Evolutionary conservation across 92 coral and sea anemone genomes (phyloP).

Genomic region (Porites evermanni): DNA sequence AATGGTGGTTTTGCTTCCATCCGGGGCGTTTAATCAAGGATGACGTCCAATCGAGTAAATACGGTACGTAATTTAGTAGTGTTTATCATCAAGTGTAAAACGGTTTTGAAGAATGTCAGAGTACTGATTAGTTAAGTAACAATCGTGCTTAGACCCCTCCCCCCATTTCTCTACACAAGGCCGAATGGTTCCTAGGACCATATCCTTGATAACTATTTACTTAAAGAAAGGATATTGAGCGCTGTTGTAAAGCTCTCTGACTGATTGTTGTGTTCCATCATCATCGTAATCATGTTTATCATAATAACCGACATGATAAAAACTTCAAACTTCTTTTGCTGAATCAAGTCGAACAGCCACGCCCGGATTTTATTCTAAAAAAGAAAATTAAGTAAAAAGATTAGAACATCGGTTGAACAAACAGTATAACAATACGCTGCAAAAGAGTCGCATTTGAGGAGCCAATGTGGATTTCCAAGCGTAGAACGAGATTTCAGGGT

Average conservation of each 20-base stretch:
- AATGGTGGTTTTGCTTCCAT: no score
- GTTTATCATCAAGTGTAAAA: no score
- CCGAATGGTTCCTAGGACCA: no score
- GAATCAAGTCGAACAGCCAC: constrained; percentile 92
- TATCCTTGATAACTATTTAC: not conserved
- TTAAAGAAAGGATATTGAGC: constrained; percentile 75
- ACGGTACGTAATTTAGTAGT: no score
- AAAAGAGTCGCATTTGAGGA: not conserved
- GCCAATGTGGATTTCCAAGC: not conserved
- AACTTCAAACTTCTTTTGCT: constrained; percentile 91
- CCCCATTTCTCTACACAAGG: no score
- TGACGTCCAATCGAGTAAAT: no score
- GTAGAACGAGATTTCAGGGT: no score
- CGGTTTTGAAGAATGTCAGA: no score
- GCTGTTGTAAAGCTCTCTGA: constrained; percentile 70
- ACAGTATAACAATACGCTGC: not conserved
- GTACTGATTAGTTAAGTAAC: no score
- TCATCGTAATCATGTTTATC: constrained; percentile 93
- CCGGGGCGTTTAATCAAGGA: no score
- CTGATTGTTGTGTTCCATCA: constrained; percentile 93
- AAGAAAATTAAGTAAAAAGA: not conserved
- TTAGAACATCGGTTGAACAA: not conserved
- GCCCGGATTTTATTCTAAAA: constrained; percentile 84
- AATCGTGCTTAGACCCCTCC: no score
- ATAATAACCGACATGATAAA: constrained; percentile 96